These are phyloP conservation scores for Phymanthus crucifer DNA, from an alignment of 92 coral and sea anemone genomes.

Conservation along the genomic window DNA sequence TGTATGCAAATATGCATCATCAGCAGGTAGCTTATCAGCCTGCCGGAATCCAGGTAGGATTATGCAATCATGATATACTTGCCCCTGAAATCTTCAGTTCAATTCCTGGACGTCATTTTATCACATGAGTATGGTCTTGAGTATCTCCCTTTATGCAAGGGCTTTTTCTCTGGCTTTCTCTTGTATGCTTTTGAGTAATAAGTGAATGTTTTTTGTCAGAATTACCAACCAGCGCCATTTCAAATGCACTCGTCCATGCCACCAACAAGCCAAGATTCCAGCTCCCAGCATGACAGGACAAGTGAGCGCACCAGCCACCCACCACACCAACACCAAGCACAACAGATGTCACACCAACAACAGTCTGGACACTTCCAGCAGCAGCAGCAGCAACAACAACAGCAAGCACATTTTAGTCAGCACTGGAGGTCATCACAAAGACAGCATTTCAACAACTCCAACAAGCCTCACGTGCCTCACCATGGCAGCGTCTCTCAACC, in stretches of 20 bases:
- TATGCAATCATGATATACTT: not conserved
- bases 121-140: not conserved
- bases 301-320: slow-evolving; percentile 9
- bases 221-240: slow-evolving; percentile 10
- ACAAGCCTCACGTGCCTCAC: not conserved
- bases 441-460: not conserved
- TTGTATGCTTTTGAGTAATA: too few relatives aligned
- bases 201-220: not conserved
- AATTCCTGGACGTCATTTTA: not conserved
- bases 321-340: slow-evolving; percentile 24
- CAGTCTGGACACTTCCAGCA: slow-evolving; percentile 36
- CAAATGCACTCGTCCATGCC: slow-evolving; percentile 1
- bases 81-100: not conserved
- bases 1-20: slow-evolving; percentile 44
- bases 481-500: slow-evolving; percentile 24
- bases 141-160: too few relatives aligned
- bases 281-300: slow-evolving; percentile 22
- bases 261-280: slow-evolving; percentile 24
- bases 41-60: slow-evolving; percentile 48
- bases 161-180: too few relatives aligned
- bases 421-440: not conserved
- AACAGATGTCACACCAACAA: slow-evolving; percentile 35
- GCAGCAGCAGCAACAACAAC: slow-evolving; percentile 18
- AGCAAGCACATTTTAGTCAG: not conserved
- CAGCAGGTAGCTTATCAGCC: slow-evolving; percentile 39